Conservation (phyloP, 2,113 vertebrate species). For the Anser cygnoides region DNA sequence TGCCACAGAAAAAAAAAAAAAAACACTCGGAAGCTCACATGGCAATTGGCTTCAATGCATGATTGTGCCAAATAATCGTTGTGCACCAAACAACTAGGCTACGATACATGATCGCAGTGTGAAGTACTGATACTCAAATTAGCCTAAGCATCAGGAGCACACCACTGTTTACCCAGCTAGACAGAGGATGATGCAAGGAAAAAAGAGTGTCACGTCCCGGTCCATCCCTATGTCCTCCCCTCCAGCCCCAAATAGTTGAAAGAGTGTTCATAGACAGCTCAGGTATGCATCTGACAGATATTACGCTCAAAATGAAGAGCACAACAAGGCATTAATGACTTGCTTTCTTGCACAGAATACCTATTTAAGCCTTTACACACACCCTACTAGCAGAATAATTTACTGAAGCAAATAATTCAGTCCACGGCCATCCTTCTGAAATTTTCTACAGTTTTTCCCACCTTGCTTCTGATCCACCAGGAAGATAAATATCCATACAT, state of each 20-base stretch:
- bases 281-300: not conserved
- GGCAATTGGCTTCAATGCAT: not conserved
- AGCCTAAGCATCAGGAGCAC: not conserved
- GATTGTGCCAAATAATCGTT: not conserved
- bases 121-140: not conserved
- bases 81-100: not conserved
- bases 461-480: fast-evolving
- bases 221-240: fast-evolving
- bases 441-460: not conserved
- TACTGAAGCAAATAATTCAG: not conserved
- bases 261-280: not conserved
- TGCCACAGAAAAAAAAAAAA: not conserved
- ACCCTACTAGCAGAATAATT: not conserved
- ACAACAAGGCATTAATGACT: not conserved
- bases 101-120: not conserved
- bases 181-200: not conserved
- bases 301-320: not conserved
- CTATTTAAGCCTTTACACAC: not conserved
- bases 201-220: not conserved
- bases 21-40: not conserved
- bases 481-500: not conserved
- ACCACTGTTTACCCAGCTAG: not conserved
- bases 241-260: not conserved
- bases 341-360: not conserved
- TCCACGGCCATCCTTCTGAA: not conserved